Conservation (phyloP, 2,888 invertebrate species). For the Monoplex corrugatus region DNA sequence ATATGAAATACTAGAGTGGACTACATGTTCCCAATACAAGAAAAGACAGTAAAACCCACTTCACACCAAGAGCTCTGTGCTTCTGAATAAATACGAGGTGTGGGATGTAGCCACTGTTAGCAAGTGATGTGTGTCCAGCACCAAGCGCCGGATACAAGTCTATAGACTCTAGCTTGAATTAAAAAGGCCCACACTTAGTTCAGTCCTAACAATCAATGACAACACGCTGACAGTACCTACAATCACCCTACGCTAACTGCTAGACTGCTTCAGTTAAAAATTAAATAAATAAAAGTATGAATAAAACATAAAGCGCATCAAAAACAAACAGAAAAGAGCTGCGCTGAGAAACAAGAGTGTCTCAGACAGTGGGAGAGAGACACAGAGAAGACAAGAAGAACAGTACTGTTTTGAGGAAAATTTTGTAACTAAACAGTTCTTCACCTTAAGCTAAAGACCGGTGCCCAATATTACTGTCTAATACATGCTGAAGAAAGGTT, state of each 20-base stretch:
- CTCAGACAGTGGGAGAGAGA: neutral
- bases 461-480: no score
- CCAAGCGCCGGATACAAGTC: no score
- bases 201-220: no score
- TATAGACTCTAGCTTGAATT: no score
- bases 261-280: neutral
- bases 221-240: no score
- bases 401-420: no score
- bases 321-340: neutral
- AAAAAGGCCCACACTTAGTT: no score
- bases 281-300: neutral
- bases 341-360: neutral
- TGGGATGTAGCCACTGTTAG: neutral
- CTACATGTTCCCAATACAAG: slow-evolving; percentile 30
- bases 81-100: slow-evolving; percentile 11
- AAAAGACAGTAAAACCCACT: slow-evolving; percentile 32
- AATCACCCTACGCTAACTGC: no score
- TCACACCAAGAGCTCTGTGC: slow-evolving; percentile 9
- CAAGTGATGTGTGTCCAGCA: neutral
- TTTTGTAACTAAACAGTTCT: no score
- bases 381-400: neutral
- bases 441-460: no score
- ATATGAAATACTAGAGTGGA: slow-evolving; percentile 29
- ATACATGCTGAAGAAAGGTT: no score
- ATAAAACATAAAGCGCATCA: neutral